Conservation (phyloP, 2,797 vertebrate species). For the Xerus rutilus region DNA sequence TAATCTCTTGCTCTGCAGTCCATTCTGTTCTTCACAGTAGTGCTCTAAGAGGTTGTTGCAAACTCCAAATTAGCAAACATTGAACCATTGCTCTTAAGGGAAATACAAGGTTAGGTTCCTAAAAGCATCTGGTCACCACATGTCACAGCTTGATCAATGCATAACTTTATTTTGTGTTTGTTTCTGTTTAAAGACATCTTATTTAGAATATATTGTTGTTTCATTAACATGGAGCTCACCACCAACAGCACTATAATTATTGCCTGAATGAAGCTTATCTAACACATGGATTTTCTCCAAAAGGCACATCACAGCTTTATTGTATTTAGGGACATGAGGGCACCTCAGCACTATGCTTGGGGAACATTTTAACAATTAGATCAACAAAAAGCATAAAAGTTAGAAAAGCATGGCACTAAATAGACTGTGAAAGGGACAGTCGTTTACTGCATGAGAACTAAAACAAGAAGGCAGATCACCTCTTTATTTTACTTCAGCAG, state of each 20-base stretch:
- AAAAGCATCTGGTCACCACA: not conserved
- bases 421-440: not conserved
- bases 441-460: not conserved
- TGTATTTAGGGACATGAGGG: not conserved
- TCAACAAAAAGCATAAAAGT: not conserved
- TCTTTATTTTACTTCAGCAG: not conserved
- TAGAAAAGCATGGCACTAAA: not conserved
- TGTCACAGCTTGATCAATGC: not conserved
- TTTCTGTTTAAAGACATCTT: constrained; percentile 13
- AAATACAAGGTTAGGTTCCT: not conserved
- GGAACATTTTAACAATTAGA: not conserved
- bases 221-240: not conserved
- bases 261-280: constrained; percentile 32
- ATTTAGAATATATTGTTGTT: constrained; percentile 4
- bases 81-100: not conserved
- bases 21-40: not conserved
- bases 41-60: not conserved
- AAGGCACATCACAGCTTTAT: not conserved
- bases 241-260: not conserved
- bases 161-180: not conserved
- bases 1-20: not conserved
- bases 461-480: not conserved
- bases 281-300: not conserved
- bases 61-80: not conserved
- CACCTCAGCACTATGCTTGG: not conserved